Base-by-base conservation (phyloP, 2,888 invertebrate species). In the Ectobius pallidus region DNA sequence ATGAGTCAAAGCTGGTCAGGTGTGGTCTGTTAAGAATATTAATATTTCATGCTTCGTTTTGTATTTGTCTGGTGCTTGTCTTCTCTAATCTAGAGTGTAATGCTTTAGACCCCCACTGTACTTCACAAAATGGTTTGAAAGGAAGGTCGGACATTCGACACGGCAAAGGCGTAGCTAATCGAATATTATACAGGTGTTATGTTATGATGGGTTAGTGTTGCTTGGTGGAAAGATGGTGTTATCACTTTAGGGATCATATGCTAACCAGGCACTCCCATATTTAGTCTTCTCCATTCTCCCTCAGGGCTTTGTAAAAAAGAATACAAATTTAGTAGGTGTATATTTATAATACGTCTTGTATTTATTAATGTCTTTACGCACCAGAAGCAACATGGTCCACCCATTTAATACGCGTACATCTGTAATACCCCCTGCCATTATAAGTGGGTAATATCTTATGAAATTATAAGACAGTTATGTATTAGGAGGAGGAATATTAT, bases 131-230 rank as follows among this genome's bases (percentile, higher is more conserved):
- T 30, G 27, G 1, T 58, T 32, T 32, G 27, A 46, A 65, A 46
- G 65, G 65, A 46, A 44, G 65, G 46, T 25, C 42, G 27, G 44
- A 30, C 27, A 70, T 70, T 70, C 9, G 70, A 63, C 63, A 70
- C 63, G 70, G 63, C 61, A 70, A 44, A 61, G 63, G 70, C 70
- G 70, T 61, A 32, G 46, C 70, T 63, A 70, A 70, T 70, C 70
- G 61, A 61, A 70, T 70, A 70, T 70, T 70, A 62, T 62, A 71
- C 71, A 71, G 71, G 71, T 71, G 71, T 71, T 71, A 70, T 30
- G 34, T 69, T 69, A 68, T 69, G 69, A 69, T 52, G 69, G 52
- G 69, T 52, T 69, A 58, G 70, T 49, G 58, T 70, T 58, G 55
- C 69, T 34, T 22, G 69, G n/a, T n/a, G n/a, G n/a, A n/a, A n/a